phyloP scores from a whole-genome alignment of 2,113 vertebrate species.

The Dipodomys spectabilis region DNA sequence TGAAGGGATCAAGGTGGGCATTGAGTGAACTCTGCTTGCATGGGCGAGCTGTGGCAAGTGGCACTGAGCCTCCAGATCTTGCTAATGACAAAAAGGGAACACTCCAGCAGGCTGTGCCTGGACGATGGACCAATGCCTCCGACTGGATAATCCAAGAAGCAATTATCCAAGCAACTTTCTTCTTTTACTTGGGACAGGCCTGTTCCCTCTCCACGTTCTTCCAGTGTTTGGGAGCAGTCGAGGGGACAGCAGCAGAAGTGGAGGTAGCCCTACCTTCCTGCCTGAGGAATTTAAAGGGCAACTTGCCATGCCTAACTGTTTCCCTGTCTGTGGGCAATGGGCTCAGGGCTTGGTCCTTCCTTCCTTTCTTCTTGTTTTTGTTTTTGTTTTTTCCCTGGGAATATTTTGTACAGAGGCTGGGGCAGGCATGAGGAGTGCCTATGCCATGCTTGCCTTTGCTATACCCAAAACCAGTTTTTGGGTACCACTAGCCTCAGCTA shows the following conservation, averaged over 20 bases:
- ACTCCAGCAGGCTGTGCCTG: constrained; percentile 31
- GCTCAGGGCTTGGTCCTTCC: constrained; percentile 60
- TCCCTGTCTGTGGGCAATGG: constrained; percentile 36
- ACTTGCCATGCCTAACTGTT: constrained; percentile 38
- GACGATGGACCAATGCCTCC: not conserved
- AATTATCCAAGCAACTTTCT: constrained; percentile 66
- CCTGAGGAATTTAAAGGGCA: constrained; percentile 52
- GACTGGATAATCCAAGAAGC: constrained; percentile 57
- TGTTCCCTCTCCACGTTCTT: constrained; percentile 21
- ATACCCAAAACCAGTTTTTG: too few relatives aligned
- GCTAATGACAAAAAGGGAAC: constrained; percentile 67
- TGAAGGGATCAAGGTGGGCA: constrained; percentile 81
- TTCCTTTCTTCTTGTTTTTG: not conserved
- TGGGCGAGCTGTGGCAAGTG: constrained; percentile 62
- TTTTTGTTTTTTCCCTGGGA: constrained; percentile 58
- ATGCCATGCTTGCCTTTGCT: constrained; percentile 65
- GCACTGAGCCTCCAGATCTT: constrained; percentile 54
- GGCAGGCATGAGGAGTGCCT: constrained; percentile 63
- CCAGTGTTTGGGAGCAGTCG: not conserved
- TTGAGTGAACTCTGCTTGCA: constrained; percentile 57
- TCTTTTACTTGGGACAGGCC: not conserved
- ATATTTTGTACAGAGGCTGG: constrained; percentile 66
- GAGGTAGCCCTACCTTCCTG: not conserved
- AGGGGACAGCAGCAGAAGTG: not conserved
- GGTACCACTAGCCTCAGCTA: not conserved